Base-by-base conservation (phyloP, 2,888 invertebrate genomes). In the Pomacea canaliculata region DNA sequence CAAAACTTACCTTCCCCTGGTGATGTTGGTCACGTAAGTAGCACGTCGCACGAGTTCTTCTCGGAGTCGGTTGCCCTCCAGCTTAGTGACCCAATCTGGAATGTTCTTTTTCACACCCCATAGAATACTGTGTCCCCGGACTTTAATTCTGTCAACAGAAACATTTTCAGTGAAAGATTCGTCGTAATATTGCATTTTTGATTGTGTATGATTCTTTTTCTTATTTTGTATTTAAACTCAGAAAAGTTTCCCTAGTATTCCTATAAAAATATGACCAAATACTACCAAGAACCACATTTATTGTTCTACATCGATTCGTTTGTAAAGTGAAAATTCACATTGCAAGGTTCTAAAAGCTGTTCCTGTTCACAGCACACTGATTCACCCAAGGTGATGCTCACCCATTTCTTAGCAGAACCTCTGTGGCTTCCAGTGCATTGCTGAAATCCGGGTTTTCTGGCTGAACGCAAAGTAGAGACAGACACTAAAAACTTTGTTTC, bases 51-150 rank as follows among this genome's bases (percentile, higher is more conserved):
- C 10, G 7, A 68, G 77, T 5, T 77, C 81, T 9, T 46, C 66
- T 49, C 76, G 71, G 23, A 83, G 67, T 37, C 73, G 70, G 1
- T 67, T 27, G 7, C 71, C 70, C 46, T 73, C 65, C 46, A 79
- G 27, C 13, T 74, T 37, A 1, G 49, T 16, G 27, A 77, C 75
- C 63, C 69, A 79, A 16, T 69, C 70, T 19, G 81, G 81, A 13
- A 73, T 62, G 62, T 79, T 67, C 23, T 76, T 70, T 46, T 56
- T 16, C 3, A 76, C 76, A 2, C 77, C 81, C 81, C 81, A 81
- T 51, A 81, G 76, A 67, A 81, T 80, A 69, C 76, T 76, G 71
- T 81, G 81, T 18, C 79, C 81, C 48, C 80, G 76, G 9, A 81
- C 81, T 59, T 78, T 79, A 16, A 79, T 27, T 19, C 80, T 80